Evolutionary conservation across 2,113 vertebrate species (phyloP).

Genomic region (Osmerus mordax): DNA sequence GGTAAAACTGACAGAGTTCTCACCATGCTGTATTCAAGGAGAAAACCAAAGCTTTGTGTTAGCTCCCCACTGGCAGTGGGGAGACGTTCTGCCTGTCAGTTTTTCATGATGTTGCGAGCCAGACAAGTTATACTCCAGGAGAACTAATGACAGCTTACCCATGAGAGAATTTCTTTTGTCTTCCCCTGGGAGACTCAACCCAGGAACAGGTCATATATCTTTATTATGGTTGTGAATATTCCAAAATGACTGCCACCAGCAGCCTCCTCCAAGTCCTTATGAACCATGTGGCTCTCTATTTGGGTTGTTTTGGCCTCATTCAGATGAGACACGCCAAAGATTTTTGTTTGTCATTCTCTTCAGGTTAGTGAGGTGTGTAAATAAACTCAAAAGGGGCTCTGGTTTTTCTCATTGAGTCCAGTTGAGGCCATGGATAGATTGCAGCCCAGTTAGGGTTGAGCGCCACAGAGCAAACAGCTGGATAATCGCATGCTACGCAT

Average conservation of each 20-base stretch:
- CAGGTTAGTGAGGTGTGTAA: conserved; percentile 16
- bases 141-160: conserved; percentile 24
- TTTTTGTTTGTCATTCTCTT: conserved; percentile 9
- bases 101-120: background rate
- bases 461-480: background rate
- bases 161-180: conserved; percentile 14
- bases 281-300: background rate
- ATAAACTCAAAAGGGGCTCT: conserved; percentile 32
- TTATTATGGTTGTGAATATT: conserved; percentile 25
- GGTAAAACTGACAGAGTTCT: background rate
- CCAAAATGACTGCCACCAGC: conserved; percentile 13
- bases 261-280: background rate
- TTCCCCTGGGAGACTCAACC: conserved; percentile 15
- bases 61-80: background rate
- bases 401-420: conserved; percentile 26
- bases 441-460: conserved; percentile 24
- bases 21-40: background rate
- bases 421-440: conserved; percentile 23
- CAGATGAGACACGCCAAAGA: conserved; percentile 22
- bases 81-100: conserved; percentile 4
- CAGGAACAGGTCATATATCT: conserved; percentile 12
- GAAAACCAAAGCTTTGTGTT: background rate
- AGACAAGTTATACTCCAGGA: conserved; percentile 19
- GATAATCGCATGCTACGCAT: conserved; percentile 13
- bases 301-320: conserved; percentile 12